phyloP scores from a whole-genome alignment of 1,140 invertebrate genomes.

The Trichoplusia ni region DNA sequence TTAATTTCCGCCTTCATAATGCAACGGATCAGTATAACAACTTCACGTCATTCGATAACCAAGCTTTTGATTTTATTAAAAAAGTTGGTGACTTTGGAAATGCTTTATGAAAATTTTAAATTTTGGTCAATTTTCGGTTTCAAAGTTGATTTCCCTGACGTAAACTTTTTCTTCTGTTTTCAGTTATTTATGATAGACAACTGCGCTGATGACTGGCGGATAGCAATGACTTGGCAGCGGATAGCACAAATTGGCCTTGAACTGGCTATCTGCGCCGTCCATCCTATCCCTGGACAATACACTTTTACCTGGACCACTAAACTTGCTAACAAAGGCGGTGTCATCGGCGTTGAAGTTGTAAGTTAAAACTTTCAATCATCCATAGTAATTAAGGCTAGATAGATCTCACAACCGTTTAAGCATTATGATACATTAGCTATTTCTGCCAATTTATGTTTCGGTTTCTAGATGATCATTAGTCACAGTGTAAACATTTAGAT shows the following conservation, averaged over 20 bases:
- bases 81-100: neutral
- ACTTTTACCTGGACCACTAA: slow-evolving; percentile 98
- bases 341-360: slow-evolving; percentile 87
- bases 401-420: neutral
- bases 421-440: neutral
- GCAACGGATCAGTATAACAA: slow-evolving; percentile 14
- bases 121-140: neutral
- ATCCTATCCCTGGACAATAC: slow-evolving; percentile 98
- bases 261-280: slow-evolving; percentile 96
- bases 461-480: too few species aligned
- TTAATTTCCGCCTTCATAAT: slow-evolving; percentile 20
- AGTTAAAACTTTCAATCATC: slow-evolving; percentile 42
- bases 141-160: neutral
- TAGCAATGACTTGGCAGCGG: slow-evolving; percentile 99
- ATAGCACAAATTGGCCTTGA: slow-evolving; percentile 96
- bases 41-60: neutral
- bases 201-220: slow-evolving; percentile 99
- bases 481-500: too few species aligned
- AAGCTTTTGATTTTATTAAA: neutral
- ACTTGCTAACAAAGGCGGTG: slow-evolving; percentile 94
- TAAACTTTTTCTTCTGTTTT: slow-evolving; percentile 52
- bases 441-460: neutral
- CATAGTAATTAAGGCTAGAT: neutral
- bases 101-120: slow-evolving; percentile 7
- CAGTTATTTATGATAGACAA: slow-evolving; percentile 99